Base-by-base conservation (phyloP, 2,113 vertebrate genomes). In the Lagopus leucura region DNA sequence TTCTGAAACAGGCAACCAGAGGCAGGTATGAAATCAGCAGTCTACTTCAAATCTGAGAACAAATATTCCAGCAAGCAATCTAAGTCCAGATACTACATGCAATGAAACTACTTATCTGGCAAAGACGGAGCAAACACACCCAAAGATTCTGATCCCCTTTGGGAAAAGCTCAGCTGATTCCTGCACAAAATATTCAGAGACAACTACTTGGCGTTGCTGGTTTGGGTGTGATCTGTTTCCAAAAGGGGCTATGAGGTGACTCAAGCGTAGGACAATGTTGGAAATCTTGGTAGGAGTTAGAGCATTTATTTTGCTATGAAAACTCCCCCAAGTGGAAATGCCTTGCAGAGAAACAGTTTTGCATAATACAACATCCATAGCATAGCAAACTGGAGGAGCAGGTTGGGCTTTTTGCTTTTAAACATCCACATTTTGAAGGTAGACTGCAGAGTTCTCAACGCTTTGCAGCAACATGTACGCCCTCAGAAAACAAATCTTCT, bases 161-260 rank as follows among this genome's bases (percentile, higher is more conserved):
- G 45, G 14, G 50, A 84, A 93, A 92, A 74, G 8, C 8, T 45
- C 86, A 93, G 38, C 65, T 93, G 81, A 28, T 60, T 81, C 57
- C 32, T 83, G 34, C 81, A 67, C 36, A 92, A 89, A 89, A 60
- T 0, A 75, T 17, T 71, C 28, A 40, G 80, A 70, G 32, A 45
- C 10, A 50, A 58, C 12, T n/a, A 84, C 0, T 0, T 54, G 21
- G 42, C 76, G 66, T 1, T 88, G 60, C 69, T 81, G 32, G 32
- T 34, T 60, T 52, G 16, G 25, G 11, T 82, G 21, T 60, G 38
- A 69, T 50, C 13, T n/a, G 11, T 9, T 77, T 88, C 55, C 67
- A 45, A 77, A 43, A 36, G 8, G 30, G 19, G 0, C 14, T 63
- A 28, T 19, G 28, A 38, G 43, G 47, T 90, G 43, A 91, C 27